Evolutionary conservation across 2,113 vertebrate species (phyloP).

Genomic region (Psophia crepitans): DNA sequence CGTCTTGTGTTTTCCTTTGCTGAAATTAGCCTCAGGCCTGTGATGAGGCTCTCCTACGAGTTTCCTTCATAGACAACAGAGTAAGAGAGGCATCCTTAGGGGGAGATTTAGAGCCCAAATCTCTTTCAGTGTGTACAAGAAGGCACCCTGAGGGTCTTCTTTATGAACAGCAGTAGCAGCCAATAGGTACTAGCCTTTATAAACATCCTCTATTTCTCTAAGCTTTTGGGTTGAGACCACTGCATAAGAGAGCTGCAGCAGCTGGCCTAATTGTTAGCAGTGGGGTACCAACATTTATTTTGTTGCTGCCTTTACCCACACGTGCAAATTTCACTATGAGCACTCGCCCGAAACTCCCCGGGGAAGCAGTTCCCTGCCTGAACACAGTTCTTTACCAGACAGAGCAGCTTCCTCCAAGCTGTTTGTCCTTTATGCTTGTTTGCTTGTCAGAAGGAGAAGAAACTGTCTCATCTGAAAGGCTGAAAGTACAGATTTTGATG

Average conservation of each 20-base stretch:
- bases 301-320: neutral
- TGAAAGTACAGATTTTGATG: neutral
- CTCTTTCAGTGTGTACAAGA: neutral
- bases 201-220: neutral
- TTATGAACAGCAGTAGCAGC: neutral
- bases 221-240: neutral
- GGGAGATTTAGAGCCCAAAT: neutral
- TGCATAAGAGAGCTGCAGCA: neutral
- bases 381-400: neutral
- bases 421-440: neutral
- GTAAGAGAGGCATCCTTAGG: neutral
- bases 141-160: neutral
- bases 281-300: neutral
- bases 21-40: neutral
- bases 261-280: neutral
- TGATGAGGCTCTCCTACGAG: neutral
- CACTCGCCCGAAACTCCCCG: neutral
- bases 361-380: neutral
- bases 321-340: neutral
- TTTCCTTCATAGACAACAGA: neutral
- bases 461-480: neutral
- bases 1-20: neutral
- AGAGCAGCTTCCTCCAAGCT: neutral
- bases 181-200: neutral
- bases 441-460: neutral